These are phyloP conservation scores for Prietella phreatophila DNA, from an alignment of 2,113 vertebrate genomes.

Conservation along the genomic window DNA sequence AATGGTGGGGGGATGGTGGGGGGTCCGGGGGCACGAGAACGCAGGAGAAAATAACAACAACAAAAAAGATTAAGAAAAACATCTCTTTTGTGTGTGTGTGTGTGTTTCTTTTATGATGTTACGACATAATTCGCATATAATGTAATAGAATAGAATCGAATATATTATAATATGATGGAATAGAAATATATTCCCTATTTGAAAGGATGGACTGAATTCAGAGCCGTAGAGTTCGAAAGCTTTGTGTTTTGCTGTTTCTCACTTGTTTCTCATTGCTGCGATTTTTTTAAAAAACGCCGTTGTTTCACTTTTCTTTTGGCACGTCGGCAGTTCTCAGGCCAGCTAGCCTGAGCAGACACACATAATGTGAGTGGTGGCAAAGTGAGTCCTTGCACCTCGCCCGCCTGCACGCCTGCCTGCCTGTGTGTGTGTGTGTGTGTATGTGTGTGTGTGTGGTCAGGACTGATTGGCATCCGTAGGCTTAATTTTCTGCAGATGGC, in stretches of 20 bases:
- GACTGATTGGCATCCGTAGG: background rate
- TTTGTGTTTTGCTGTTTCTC: conserved; percentile 92
- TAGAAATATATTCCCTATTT: conserved; percentile 35
- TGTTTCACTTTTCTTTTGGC: conserved; percentile 81
- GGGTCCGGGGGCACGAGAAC: background rate
- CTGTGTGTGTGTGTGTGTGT: conserved; percentile 84
- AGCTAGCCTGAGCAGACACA: conserved; percentile 99
- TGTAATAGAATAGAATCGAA: conserved; percentile 27
- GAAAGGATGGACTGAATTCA: conserved; percentile 68
- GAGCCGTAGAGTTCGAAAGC: conserved; percentile 68
- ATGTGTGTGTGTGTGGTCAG: conserved; percentile 26
- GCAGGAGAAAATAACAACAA: background rate
- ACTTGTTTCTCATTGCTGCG: conserved; percentile 83
- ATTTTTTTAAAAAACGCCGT: conserved; percentile 70
- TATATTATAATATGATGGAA: conserved; percentile 34
- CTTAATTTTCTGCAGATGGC: conserved; percentile 20
- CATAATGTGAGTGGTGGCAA: conserved; percentile 99
- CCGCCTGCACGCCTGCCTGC: conserved; percentile 83
- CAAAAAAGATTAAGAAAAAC: background rate
- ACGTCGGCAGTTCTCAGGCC: conserved; percentile 99
- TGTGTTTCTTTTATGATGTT: background rate
- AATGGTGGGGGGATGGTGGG: background rate
- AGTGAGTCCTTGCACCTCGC: conserved; percentile 98
- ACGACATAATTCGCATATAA: background rate
- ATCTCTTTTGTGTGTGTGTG: no score